Percentiles rank a stretch among this genome's conserved stretches.
Conservation (phyloP, 2,888 invertebrate genomes). For the Agrochola circellaris region DNA sequence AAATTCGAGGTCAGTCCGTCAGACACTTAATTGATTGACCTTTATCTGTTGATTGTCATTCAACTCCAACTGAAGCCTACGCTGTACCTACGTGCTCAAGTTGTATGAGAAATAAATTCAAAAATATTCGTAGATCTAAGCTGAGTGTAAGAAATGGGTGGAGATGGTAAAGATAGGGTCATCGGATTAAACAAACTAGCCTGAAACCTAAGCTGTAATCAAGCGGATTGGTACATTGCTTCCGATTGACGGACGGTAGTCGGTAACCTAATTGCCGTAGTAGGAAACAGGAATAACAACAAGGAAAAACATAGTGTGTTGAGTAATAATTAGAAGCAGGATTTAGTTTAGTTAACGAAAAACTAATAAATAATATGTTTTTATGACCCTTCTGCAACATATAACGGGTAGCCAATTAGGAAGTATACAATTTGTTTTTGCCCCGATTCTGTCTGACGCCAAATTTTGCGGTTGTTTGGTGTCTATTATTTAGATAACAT, state of each 20-base stretch:
- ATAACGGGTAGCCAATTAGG: too few species aligned
- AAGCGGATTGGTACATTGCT: not conserved
- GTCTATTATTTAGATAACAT: too few species aligned
- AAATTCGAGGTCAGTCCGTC: constrained; percentile 70
- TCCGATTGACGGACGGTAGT: not conserved
- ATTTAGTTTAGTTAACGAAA: not conserved
- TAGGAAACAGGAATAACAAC: not conserved
- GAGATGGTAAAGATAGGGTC: not conserved
- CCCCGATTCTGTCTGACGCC: too few species aligned
- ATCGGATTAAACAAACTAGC: too few species aligned
- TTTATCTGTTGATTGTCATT: constrained; percentile 70
- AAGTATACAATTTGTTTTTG: too few species aligned
- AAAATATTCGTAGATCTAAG: not conserved
- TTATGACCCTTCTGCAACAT: not conserved
- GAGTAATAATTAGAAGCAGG: not conserved
- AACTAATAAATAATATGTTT: too few species aligned
- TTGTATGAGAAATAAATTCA: not conserved
- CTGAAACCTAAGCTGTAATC: not conserved
- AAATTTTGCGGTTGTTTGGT: too few species aligned
- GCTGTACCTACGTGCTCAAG: constrained; percentile 4
- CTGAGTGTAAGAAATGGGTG: not conserved
- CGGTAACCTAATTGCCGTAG: not conserved
- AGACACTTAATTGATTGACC: constrained; percentile 70
- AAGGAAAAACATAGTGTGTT: not conserved
- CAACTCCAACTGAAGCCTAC: constrained; percentile 62